These are phyloP conservation scores for Dipodomys merriami DNA, from an alignment of 2,113 vertebrate species.

Conservation along the genomic window DNA sequence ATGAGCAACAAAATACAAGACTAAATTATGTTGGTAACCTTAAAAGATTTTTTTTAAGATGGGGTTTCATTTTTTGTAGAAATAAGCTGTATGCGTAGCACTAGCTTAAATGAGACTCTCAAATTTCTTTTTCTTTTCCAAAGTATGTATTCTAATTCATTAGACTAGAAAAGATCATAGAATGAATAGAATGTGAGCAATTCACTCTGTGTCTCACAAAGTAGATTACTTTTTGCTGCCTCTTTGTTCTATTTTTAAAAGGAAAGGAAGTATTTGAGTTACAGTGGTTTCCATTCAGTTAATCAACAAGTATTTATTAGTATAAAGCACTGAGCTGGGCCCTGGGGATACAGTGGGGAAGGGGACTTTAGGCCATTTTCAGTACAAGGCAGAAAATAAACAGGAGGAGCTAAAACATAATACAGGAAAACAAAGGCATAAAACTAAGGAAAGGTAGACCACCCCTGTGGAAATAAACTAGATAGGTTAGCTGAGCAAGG, in stretches of 20 bases:
- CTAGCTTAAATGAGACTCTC: conserved; percentile 21
- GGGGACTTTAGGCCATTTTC: neutral
- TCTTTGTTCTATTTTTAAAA: neutral
- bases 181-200: neutral
- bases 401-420: neutral
- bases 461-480: neutral
- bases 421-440: neutral
- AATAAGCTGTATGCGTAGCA: neutral
- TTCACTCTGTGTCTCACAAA: neutral
- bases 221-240: neutral
- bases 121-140: conserved; percentile 14
- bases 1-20: neutral
- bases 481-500: neutral
- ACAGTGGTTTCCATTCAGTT: neutral
- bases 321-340: neutral
- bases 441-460: neutral
- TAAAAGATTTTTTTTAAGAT: neutral
- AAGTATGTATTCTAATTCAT: conserved; percentile 11
- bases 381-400: neutral
- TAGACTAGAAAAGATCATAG: conserved; percentile 1
- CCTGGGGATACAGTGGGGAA: neutral
- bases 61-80: neutral
- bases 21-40: neutral
- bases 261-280: conserved; percentile 12
- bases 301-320: neutral